Base-by-base conservation (phyloP, 2,888 invertebrate species). In the Sialis fuliginosa region DNA sequence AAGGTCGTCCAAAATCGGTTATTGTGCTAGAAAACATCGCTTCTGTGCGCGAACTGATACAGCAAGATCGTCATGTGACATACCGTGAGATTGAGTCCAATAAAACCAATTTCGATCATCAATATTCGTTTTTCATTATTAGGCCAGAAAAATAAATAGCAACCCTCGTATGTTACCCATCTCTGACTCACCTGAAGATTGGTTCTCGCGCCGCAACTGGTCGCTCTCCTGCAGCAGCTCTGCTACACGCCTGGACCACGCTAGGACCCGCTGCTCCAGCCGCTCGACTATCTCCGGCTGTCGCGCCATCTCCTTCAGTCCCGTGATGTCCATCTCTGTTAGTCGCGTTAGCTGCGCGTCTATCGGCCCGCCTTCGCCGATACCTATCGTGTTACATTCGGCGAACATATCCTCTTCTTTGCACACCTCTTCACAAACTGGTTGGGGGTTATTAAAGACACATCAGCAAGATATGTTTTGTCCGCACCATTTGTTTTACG, bases 191-290 rank as follows among this genome's bases (percentile, higher is more conserved):
- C 62, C 66, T 46, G 84, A 85, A 4, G 84, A 82, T 62, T 95
- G 92, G 49, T 89, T 89, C 62, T 95, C 95, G 39, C 87, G 78
- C 46, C 93, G 72, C 51, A 95, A 72, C 60, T 93, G 91, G 59
- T 91, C 91, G 58, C 91, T 91, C 61, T 93, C 92, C 48, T 88
- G 84, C 46, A 93, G 70, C 49, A 87, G 79, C 65, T 88, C 86
- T 62, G 83, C 79, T 30, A 89, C 75, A 55, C 74, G 78, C 57
- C 85, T 85, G 22, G 81, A 79, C 90, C 89, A 89, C 49, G 73
- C 73, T 51, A 72, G 79, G 2, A 88, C 81, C 1, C 86, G 69
- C 39, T 80, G 77, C 57, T 89, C 89, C 6, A 88, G 61, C 51
- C 71, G 70, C 1, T 70, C 63, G 12, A 81, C 72, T 45, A 76